Evolutionary conservation across 2,888 invertebrate species (phyloP).

Genomic region (Zygothrica quintamaculata): DNA sequence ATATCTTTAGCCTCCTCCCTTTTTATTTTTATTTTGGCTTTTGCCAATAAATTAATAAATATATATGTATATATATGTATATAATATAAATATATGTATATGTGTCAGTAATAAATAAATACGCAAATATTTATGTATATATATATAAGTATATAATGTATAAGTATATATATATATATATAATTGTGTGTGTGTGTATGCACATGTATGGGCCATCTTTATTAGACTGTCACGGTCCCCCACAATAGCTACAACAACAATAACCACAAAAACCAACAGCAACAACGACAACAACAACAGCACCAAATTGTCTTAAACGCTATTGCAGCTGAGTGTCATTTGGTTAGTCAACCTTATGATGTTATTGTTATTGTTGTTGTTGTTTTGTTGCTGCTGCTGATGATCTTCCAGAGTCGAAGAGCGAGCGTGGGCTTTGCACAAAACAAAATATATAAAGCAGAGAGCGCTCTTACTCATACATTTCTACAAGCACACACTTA

Average conservation of each 20-base stretch:
- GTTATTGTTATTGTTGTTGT: constrained; percentile 54
- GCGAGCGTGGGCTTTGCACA: constrained; percentile 53
- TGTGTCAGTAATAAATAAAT: neutral
- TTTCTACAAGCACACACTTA: constrained; percentile 6
- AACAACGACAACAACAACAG: constrained; percentile 14
- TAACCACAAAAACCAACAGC: constrained; percentile 10
- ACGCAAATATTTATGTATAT: constrained; percentile 3
- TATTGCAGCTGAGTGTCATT: constrained; percentile 68
- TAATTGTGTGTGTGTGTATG: constrained; percentile 8
- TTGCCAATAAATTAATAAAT: constrained; percentile 26
- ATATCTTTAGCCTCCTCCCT: constrained; percentile 7
- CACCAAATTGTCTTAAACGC: constrained; percentile 20
- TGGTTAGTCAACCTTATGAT: constrained; percentile 40
- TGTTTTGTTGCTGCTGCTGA: constrained; percentile 55
- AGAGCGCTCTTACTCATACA: constrained; percentile 1
- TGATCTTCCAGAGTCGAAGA: constrained; percentile 69
- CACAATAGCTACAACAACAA: constrained; percentile 12
- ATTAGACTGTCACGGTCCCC: constrained; percentile 36
- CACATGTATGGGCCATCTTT: constrained; percentile 33
- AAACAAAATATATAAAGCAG: constrained; percentile 6
- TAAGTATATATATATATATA: neutral
- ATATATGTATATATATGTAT: constrained; percentile 23
- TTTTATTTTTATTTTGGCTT: too few relatives aligned
- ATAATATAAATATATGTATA: constrained; percentile 23
- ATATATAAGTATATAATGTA: too few relatives aligned